These are phyloP conservation scores for Palythoa grandiflora DNA, from an alignment of 92 coral and sea anemone genomes.

Conservation along the genomic window DNA sequence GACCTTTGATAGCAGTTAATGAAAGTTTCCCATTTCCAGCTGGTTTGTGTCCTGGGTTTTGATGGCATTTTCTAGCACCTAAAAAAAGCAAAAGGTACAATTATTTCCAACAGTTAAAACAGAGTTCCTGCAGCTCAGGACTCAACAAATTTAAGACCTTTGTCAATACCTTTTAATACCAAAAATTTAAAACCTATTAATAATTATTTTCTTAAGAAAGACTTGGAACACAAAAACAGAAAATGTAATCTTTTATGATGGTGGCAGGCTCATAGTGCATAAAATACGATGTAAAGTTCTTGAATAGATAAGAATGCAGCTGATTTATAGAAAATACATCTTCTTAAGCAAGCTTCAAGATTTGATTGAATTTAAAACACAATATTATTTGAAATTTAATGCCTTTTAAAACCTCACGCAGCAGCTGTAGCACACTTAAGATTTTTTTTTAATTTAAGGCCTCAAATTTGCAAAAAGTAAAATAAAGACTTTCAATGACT, in stretches of 20 bases:
- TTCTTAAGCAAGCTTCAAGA: constrained; percentile 20
- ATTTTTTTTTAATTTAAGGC: constrained; percentile 19
- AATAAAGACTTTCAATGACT: background rate
- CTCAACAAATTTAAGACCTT: constrained; percentile 28
- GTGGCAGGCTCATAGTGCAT: constrained; percentile 36
- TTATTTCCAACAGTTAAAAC: constrained; percentile 28
- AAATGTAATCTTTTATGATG: constrained; percentile 27
- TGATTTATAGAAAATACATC: constrained; percentile 9
- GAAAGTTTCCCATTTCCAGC: constrained; percentile 23
- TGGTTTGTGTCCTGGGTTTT: constrained; percentile 26
- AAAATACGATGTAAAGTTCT: constrained; percentile 14
- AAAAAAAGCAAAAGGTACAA: constrained; percentile 10
- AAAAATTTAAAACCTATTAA: constrained; percentile 6
- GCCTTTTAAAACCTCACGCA: too few species aligned
- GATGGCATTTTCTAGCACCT: constrained; percentile 25
- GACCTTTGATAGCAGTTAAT: constrained; percentile 19
- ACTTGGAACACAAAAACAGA: constrained; percentile 28
- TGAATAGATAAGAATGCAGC: constrained; percentile 11
- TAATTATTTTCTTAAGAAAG: constrained; percentile 20
- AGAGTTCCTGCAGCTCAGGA: constrained; percentile 41
- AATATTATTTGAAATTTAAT: constrained; percentile 15
- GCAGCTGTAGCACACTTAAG: constrained; percentile 15
- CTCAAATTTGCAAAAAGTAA: background rate
- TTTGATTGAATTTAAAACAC: constrained; percentile 5
- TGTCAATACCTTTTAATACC: constrained; percentile 21